Evolutionary conservation across 2,888 invertebrate species (phyloP), one percentile per base, ranked within the genome.

Genomic region (Pseudoips prasinana): DNA sequence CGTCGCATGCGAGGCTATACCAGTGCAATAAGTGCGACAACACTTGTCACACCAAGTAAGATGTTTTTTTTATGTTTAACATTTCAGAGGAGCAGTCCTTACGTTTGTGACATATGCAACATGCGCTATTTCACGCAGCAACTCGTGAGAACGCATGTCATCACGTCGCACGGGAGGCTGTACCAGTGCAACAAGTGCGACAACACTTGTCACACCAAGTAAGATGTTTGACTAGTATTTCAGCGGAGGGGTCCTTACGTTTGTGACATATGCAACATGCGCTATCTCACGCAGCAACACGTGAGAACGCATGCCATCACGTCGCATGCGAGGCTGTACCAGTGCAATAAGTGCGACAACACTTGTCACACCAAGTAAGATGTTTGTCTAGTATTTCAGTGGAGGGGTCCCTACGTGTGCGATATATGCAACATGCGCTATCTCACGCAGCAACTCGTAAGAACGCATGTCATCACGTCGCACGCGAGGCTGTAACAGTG

Each of bases 11-110:
- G 5, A 42, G 78, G 0, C 57, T 66, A 1, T 87, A 67, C 47
- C 46, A 43, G 2, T 87, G 86, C 40, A 53, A 51, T 10, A 49
- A 46, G 1, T 85, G 86, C 32, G 31, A 33, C 0, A 74, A 79
- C 28, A 33, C 54, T 0, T 52, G 78, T 0, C 80, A 78, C 27
- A 85, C 86, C 1, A 64, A 65, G 85, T 83, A 18, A 73, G 78
- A 67, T 9, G 2, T 5, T 23, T 19, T n/a, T n/a, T n/a, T n/a
- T n/a, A n/a, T n/a, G n/a, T n/a, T n/a, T n/a, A n/a, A n/a, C n/a
- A n/a, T n/a, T n/a, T n/a, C n/a, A n/a, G n/a, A n/a, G n/a, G n/a
- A 74, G 71, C 40, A 87, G 87, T 0, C 1, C 45, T 0, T 47
- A 64, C 45, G 47, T 48, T 5, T 87, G 86, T 29, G 57, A 58